These are phyloP conservation scores for Stictonetta naevosa DNA, from an alignment of 2,113 vertebrate genomes.

Conservation along the genomic window DNA sequence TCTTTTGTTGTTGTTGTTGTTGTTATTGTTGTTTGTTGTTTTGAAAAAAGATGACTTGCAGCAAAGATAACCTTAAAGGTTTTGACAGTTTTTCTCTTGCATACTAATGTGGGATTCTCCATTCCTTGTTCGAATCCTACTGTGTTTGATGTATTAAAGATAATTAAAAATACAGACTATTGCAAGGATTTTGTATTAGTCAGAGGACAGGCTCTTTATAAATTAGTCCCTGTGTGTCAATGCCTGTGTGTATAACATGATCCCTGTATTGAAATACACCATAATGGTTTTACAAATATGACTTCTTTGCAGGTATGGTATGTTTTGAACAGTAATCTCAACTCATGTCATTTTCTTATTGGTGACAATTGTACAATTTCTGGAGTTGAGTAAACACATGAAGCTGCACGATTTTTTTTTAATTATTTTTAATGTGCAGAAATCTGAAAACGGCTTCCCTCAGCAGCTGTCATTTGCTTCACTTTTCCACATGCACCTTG, in stretches of 20 bases:
- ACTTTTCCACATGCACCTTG: neutral
- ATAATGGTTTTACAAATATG: neutral
- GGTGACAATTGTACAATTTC: neutral
- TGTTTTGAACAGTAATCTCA: neutral
- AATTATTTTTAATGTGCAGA: neutral
- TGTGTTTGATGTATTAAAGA: neutral
- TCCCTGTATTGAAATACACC: neutral
- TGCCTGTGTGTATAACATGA: neutral
- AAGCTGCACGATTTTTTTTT: neutral
- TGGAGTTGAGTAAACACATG: neutral
- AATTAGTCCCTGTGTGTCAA: neutral
- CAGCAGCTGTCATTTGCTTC: neutral
- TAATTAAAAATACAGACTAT: neutral
- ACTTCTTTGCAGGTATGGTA: neutral
- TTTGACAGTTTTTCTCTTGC: neutral
- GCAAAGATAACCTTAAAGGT: neutral
- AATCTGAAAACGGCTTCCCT: neutral
- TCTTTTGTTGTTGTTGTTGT: rapidly evolving
- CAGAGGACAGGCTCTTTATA: neutral
- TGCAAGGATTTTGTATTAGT: neutral
- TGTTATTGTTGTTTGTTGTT: neutral
- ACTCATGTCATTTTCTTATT: neutral
- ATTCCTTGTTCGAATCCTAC: neutral
- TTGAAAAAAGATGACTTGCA: neutral
- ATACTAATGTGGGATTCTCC: neutral